These are phyloP conservation scores for Coptodon rendalli DNA, from an alignment of 2,113 vertebrate genomes.

Conservation along the genomic window DNA sequence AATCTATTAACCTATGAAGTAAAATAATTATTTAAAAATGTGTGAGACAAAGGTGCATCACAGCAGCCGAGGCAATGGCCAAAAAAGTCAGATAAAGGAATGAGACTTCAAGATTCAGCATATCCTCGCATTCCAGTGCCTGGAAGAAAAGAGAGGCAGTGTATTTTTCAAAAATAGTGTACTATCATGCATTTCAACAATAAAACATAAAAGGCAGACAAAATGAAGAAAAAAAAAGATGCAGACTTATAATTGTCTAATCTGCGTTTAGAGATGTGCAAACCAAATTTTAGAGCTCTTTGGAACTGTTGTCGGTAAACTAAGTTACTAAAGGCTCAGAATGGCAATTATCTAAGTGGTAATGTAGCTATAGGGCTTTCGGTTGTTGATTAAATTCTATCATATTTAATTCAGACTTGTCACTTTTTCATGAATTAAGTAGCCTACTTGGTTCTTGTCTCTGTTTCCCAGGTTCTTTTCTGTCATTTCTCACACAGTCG, in stretches of 20 bases:
- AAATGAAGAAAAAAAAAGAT: not conserved
- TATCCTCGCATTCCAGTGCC: not conserved
- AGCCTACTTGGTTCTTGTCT: not conserved
- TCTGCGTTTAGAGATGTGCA: not conserved
- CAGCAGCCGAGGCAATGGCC: not conserved
- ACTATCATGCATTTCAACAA: not conserved
- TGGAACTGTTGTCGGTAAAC: not conserved
- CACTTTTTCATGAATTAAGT: not conserved
- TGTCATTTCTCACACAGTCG: not conserved
- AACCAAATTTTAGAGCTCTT: not conserved
- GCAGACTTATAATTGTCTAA: not conserved
- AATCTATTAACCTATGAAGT: not conserved
- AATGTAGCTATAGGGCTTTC: not conserved
- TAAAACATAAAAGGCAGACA: not conserved
- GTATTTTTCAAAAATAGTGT: not conserved
- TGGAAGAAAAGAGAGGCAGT: not conserved
- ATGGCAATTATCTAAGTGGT: not conserved
- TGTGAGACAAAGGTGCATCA: not conserved
- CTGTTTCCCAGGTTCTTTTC: not conserved
- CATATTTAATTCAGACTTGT: not conserved
- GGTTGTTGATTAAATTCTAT: not conserved
- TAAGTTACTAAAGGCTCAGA: not conserved
- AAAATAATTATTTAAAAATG: not conserved
- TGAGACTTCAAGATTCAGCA: not conserved
- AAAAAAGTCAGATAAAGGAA: not conserved